Evolutionary conservation across 2,888 invertebrate species (phyloP).

Genomic region (Tetanocera ferruginea): DNA sequence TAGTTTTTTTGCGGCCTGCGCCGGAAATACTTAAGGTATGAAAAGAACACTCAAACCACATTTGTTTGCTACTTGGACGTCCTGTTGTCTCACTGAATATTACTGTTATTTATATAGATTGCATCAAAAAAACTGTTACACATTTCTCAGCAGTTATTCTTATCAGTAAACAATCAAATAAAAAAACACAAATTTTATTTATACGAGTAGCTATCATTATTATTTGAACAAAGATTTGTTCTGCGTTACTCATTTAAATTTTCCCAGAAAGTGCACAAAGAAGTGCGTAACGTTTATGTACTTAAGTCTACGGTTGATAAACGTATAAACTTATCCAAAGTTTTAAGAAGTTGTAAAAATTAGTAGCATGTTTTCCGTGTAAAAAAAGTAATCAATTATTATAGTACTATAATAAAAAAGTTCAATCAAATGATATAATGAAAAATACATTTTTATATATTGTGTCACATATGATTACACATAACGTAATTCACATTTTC

Average conservation of each 20-base stretch:
- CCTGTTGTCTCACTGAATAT: constrained; percentile 4
- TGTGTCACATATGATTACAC: too few relatives aligned
- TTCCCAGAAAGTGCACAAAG: background rate
- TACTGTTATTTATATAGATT: background rate
- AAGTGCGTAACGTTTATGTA: too few relatives aligned
- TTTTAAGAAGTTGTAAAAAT: too few relatives aligned
- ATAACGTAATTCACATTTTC: too few relatives aligned
- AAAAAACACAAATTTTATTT: background rate
- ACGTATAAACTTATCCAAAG: too few relatives aligned
- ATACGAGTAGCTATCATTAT: background rate
- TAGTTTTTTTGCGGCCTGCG: background rate
- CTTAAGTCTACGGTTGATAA: too few relatives aligned
- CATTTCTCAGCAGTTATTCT: background rate
- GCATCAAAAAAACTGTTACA: constrained; percentile 4
- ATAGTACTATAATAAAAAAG: too few relatives aligned
- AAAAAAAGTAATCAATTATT: too few relatives aligned
- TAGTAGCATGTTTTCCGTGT: too few relatives aligned
- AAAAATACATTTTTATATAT: too few relatives aligned
- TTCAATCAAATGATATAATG: too few relatives aligned
- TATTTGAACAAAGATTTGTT: background rate
- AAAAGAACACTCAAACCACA: background rate
- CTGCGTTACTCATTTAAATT: constrained; percentile 6
- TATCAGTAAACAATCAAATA: background rate
- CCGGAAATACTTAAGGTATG: background rate
- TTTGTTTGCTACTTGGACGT: background rate